Conservation (phyloP, 2,113 vertebrate species). For the Mus pahari region DNA sequence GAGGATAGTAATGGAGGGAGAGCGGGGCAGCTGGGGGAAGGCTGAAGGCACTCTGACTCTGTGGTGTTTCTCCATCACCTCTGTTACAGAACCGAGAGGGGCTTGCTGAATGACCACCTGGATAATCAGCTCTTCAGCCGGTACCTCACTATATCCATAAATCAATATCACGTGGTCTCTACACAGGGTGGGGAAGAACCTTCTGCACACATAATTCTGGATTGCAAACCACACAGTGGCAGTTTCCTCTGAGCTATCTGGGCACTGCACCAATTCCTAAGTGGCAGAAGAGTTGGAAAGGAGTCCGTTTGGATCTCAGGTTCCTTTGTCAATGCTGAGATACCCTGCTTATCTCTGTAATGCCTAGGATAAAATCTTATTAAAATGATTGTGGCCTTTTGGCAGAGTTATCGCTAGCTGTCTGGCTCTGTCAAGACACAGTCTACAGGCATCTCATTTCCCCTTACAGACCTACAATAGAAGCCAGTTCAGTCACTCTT, state of each 20-base stretch:
- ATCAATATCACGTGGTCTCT: fast-evolving
- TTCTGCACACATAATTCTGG: not conserved
- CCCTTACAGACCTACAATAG: not conserved
- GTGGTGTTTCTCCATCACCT: not conserved
- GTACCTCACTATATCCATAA: not conserved
- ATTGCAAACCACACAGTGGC: not conserved
- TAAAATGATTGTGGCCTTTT: not conserved
- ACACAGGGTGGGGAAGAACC: not conserved
- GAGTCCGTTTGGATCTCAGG: not conserved
- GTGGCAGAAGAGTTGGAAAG: not conserved
- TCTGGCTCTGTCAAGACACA: constrained; percentile 15
- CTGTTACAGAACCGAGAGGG: not conserved
- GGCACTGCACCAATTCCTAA: not conserved
- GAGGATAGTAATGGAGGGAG: not conserved
- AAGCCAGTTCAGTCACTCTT: not conserved
- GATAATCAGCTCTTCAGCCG: too few species aligned
- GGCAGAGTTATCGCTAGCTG: not conserved
- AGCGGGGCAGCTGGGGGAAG: not conserved
- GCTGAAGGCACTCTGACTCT: not conserved
- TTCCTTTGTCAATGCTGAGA: not conserved
- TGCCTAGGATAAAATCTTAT: not conserved
- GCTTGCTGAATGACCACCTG: not conserved
- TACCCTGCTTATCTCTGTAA: not conserved
- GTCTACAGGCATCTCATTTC: not conserved
- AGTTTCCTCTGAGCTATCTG: not conserved